These are phyloP conservation scores for Hemistola chrysoprasaria DNA, from an alignment of 2,888 invertebrate species.

Conservation along the genomic window DNA sequence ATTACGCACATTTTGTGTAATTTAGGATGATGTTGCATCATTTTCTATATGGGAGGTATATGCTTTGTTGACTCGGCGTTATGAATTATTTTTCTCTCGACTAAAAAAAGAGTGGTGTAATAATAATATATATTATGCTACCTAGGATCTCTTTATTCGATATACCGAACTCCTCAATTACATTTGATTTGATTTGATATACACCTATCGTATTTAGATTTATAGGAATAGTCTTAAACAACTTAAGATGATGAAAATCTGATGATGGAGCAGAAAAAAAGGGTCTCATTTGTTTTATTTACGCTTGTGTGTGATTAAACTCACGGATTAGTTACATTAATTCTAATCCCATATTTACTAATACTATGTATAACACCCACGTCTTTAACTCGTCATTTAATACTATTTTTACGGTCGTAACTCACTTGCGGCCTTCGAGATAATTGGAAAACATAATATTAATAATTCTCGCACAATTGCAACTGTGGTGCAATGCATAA, in stretches of 20 bases:
- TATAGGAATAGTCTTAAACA: too few species aligned
- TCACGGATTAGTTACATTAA: constrained; percentile 2
- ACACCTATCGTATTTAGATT: too few species aligned
- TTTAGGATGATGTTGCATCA: constrained; percentile 5
- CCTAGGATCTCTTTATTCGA: too few species aligned
- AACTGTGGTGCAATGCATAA: constrained; percentile 14
- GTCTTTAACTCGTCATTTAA: constrained; percentile 6
- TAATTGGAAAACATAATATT: constrained; percentile 39
- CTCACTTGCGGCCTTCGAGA: constrained; percentile 36
- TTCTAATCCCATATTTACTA: constrained; percentile 3
- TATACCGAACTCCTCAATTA: too few species aligned
- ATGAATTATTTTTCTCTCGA: too few species aligned
- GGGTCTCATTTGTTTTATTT: too few species aligned
- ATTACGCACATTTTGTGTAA: constrained; percentile 6
- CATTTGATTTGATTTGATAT: too few species aligned
- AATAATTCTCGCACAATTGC: constrained; percentile 16
- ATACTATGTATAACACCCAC: constrained; percentile 4
- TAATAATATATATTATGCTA: too few species aligned
- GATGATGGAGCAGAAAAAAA: too few species aligned
- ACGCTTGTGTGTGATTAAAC: not conserved
- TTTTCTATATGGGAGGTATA: not conserved
- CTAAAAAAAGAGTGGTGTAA: too few species aligned
- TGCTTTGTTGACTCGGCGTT: too few species aligned
- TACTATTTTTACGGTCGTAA: constrained; percentile 41
- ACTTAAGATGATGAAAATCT: too few species aligned